Percentiles rank a stretch among this genome's conserved stretches.
phyloP scores from a whole-genome alignment of 2,797 vertebrate genomes.

The Lepus oiostolus region DNA sequence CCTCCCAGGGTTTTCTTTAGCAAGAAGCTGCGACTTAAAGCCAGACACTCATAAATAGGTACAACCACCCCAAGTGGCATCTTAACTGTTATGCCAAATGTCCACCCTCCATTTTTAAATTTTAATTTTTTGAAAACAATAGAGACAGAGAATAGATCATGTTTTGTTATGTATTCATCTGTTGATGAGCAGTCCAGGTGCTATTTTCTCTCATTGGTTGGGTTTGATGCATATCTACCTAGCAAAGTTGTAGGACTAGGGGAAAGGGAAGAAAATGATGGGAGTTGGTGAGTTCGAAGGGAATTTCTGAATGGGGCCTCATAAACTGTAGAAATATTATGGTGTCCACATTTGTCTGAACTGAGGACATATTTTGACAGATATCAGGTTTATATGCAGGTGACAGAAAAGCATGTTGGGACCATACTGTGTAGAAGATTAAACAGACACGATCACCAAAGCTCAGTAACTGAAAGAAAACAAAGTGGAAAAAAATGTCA shows the following conservation, averaged over 20 bases:
- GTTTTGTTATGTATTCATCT: background rate
- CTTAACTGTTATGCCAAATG: too few species aligned
- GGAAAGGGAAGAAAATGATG: background rate
- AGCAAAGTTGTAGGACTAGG: background rate
- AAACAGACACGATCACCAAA: background rate
- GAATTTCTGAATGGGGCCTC: background rate
- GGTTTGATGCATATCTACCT: background rate
- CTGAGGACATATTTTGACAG: background rate
- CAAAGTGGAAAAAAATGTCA: background rate
- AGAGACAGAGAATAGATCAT: too few species aligned
- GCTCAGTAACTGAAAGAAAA: background rate
- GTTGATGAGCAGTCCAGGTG: background rate
- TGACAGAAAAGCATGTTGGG: slow-evolving; percentile 25
- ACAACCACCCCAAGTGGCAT: too few species aligned
- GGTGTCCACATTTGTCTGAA: slow-evolving; percentile 32
- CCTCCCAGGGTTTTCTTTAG: too few species aligned
- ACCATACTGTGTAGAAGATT: background rate
- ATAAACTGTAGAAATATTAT: slow-evolving; percentile 16
- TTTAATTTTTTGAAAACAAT: too few species aligned
- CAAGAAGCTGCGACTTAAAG: too few species aligned
- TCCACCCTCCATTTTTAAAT: too few species aligned
- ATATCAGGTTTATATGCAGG: background rate
- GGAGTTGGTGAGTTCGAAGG: background rate
- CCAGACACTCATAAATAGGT: too few species aligned
- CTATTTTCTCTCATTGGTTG: background rate